phyloP scores from a whole-genome alignment of 2,888 invertebrate species.

The Epirrhoe alternata region DNA sequence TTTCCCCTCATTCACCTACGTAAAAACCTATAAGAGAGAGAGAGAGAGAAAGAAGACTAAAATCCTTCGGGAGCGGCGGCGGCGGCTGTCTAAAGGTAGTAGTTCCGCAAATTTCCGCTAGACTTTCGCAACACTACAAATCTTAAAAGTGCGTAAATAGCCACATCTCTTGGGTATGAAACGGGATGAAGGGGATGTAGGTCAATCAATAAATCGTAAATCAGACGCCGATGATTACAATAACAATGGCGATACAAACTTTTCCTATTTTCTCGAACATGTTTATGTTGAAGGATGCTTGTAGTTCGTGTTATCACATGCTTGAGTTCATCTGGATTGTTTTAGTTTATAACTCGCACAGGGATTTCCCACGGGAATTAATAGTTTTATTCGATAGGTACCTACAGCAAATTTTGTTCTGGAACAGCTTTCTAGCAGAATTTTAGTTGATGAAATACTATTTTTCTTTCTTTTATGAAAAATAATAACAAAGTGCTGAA shows the following conservation, averaged over 20 bases:
- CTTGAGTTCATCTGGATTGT: slow-evolving; percentile 11
- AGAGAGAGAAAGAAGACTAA: too few species aligned
- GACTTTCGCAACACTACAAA: neutral
- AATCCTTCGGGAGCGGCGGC: too few species aligned
- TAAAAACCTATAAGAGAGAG: too few species aligned
- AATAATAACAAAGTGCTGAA: too few species aligned
- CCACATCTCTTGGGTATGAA: slow-evolving; percentile 7
- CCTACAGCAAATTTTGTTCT: too few species aligned
- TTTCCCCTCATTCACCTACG: too few species aligned
- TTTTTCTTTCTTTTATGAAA: too few species aligned
- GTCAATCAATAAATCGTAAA: slow-evolving; percentile 70
- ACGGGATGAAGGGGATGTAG: slow-evolving; percentile 53
- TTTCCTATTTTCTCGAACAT: slow-evolving; percentile 44
- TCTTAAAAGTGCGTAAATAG: slow-evolving; percentile 12
- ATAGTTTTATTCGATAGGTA: too few species aligned
- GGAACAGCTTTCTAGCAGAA: too few species aligned
- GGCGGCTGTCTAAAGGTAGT: too few species aligned
- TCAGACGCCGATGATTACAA: slow-evolving; percentile 54
- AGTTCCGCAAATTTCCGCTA: neutral
- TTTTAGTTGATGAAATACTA: too few species aligned
- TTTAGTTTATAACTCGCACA: neutral
- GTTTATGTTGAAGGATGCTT: slow-evolving; percentile 15
- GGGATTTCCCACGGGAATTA: neutral
- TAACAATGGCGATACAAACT: slow-evolving; percentile 55
- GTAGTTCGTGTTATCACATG: slow-evolving; percentile 9